Percentiles rank a stretch among this genome's conserved stretches.
Conservation (phyloP, 2,888 invertebrate genomes). For the Orthonevra nobilis region DNA sequence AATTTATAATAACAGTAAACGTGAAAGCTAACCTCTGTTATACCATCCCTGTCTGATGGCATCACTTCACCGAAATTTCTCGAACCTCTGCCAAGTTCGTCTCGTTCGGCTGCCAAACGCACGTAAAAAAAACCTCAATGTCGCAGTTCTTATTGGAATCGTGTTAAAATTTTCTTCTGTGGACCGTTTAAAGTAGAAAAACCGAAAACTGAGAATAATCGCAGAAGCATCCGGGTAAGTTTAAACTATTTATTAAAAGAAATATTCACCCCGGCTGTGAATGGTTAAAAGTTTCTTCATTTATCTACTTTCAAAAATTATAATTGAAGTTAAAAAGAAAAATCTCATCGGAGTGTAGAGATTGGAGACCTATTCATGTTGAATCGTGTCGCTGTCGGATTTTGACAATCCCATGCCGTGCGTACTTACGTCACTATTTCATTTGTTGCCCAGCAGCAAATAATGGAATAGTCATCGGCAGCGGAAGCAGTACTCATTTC, state of each 20-base stretch:
- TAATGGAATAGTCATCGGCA: too few relatives aligned
- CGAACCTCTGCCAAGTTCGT: slow-evolving; percentile 39
- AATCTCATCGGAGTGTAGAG: slow-evolving; percentile 20
- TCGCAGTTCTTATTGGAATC: slow-evolving; percentile 74
- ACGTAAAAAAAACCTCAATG: slow-evolving; percentile 59
- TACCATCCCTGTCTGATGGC: slow-evolving; percentile 17
- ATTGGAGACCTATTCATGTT: slow-evolving; percentile 57
- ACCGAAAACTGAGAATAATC: slow-evolving; percentile 64
- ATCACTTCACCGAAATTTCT: slow-evolving; percentile 20
- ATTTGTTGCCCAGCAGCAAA: too few relatives aligned
- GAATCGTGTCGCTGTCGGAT: slow-evolving; percentile 46
- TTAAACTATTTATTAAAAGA: not conserved
- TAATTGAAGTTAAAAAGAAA: slow-evolving; percentile 18
- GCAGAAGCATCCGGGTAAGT: slow-evolving; percentile 69
- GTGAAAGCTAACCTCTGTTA: too few relatives aligned
- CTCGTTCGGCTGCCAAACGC: slow-evolving; percentile 47
- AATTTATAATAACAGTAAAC: too few relatives aligned
- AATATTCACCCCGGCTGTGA: slow-evolving; percentile 36
- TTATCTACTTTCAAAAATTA: slow-evolving; percentile 16
- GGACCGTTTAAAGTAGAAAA: slow-evolving; percentile 63
- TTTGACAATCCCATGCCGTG: slow-evolving; percentile 44
- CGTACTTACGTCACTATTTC: slow-evolving; percentile 56
- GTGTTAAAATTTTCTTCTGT: slow-evolving; percentile 72
- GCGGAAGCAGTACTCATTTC: too few relatives aligned
- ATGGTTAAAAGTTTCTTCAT: not conserved